These are phyloP conservation scores for Eumaeus atala DNA, from an alignment of 1,140 invertebrate genomes.

Conservation along the genomic window DNA sequence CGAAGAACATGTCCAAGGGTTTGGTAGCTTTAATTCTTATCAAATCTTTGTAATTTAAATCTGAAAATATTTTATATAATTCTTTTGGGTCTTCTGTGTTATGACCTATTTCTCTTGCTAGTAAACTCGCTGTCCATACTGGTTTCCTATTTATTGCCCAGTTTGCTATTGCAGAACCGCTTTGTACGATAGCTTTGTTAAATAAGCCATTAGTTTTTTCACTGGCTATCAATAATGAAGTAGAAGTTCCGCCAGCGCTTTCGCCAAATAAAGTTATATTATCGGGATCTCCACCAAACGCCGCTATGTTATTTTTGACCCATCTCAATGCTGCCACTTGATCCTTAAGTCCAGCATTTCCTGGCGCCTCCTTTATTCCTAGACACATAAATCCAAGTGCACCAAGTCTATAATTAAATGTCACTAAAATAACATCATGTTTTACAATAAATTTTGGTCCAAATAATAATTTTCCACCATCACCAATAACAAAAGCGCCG, in stretches of 20 bases:
- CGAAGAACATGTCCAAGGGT: slow-evolving; percentile 46
- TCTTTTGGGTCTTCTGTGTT: slow-evolving; percentile 46
- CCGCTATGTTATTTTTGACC: slow-evolving; percentile 75
- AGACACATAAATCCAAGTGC: slow-evolving; percentile 79
- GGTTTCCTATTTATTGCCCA: slow-evolving; percentile 74
- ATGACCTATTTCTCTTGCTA: slow-evolving; percentile 45
- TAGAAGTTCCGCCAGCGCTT: slow-evolving; percentile 61
- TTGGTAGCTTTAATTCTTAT: slow-evolving; percentile 35
- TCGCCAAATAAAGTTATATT: slow-evolving; percentile 68
- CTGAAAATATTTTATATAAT: slow-evolving; percentile 49
- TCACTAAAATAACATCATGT: slow-evolving; percentile 79
- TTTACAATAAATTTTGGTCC: slow-evolving; percentile 79
- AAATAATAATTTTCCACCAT: slow-evolving; percentile 70
- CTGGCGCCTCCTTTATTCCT: slow-evolving; percentile 73
- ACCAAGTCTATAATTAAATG: slow-evolving; percentile 81
- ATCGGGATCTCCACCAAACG: slow-evolving; percentile 67
- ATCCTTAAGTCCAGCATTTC: slow-evolving; percentile 77
- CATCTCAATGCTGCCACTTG: slow-evolving; percentile 75
- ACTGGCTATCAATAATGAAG: slow-evolving; percentile 50
- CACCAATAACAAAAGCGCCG: slow-evolving; percentile 77
- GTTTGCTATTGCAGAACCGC: slow-evolving; percentile 79
- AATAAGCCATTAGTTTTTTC: slow-evolving; percentile 51
- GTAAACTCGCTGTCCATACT: slow-evolving; percentile 43
- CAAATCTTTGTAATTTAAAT: slow-evolving; percentile 38
- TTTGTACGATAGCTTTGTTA: slow-evolving; percentile 75